Base-by-base conservation (phyloP, 2,888 invertebrate genomes). In the Melipona beecheii region DNA sequence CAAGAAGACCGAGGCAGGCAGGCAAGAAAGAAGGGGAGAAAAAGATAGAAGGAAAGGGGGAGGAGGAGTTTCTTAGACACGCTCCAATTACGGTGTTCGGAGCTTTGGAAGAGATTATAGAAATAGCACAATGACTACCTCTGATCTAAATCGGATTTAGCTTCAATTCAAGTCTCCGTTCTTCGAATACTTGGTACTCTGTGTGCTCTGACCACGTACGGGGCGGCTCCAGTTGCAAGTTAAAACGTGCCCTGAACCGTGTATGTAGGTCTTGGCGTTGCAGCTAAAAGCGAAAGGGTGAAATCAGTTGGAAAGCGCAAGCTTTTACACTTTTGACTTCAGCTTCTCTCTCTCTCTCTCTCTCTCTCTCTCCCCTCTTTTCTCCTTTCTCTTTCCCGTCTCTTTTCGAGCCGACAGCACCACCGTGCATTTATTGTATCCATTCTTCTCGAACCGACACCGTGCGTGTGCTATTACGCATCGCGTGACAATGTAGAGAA, bases 301-400 rank as follows among this genome's bases (percentile, higher is more conserved):
- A 90, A 89, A 90, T 90, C 89, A 86, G 81, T 70, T 78, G 89
- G 86, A 89, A 90, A 90, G 89, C 69, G 83, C 84, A 75, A 85
- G 90, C 90, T 89, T 90, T 87, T 89, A 89, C 90, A 89, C 90
- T 89, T 90, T 90, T 90, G 89, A 90, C 87, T 90, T 84, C 78
- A 86, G 70, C 43, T 9, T 36, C 36, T 36, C 9, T 36, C 36
- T 36, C 36, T 36, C 9, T 36, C 36, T 36, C 36, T 36, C 36
- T 31, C 36, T 9, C 36, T 9, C 9, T 36, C 2, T 9, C 3
- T 3, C 31, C 31, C 31, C 31, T 3, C 31, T 31, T 24, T 24
- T 24, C 24, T 31, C 31, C 31, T 3, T 31, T 43, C 43, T 9
- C 43, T 9, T 43, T 9, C 0, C 43, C 84, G 54, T 56, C 74